These are phyloP conservation scores for Melanophora roralis DNA, from an alignment of 2,888 invertebrate species.

Conservation along the genomic window DNA sequence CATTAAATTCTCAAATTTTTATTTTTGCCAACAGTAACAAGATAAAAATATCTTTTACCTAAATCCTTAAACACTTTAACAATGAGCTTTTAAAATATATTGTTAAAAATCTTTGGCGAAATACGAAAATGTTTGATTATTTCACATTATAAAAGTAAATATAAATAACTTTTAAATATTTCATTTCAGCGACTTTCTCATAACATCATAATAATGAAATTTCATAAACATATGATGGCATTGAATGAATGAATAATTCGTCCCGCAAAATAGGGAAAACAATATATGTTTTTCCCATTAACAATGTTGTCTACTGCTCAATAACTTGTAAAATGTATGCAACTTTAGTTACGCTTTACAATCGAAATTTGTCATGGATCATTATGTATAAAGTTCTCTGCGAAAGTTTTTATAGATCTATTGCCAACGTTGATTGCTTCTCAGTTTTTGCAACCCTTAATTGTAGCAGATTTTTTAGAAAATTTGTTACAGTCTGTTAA, in stretches of 20 bases:
- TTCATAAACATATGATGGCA: not conserved
- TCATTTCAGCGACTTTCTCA: no score
- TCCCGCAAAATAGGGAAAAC: not conserved
- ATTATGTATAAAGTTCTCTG: conserved; percentile 64
- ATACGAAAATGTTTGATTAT: no score
- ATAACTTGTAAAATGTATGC: conserved; percentile 66
- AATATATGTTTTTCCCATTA: conserved; percentile 14
- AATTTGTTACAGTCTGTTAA: conserved; percentile 76
- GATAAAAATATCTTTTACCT: no score
- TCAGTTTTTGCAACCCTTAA: conserved; percentile 55
- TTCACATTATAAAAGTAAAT: no score
- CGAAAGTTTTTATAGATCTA: conserved; percentile 43
- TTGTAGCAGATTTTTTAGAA: conserved; percentile 51
- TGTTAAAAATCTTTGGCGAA: no score
- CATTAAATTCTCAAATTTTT: no score
- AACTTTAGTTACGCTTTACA: conserved; percentile 69
- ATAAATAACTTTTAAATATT: no score
- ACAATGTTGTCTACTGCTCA: conserved; percentile 22
- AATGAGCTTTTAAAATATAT: no score
- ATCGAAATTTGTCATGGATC: conserved; percentile 73
- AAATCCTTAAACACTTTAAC: no score
- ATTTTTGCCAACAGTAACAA: no score
- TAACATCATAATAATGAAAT: no score
- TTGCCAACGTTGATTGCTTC: conserved; percentile 56
- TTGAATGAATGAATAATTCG: conserved; percentile 6